phyloP scores from a whole-genome alignment of 2,113 vertebrate genomes.

The Cheilinus undulatus region DNA sequence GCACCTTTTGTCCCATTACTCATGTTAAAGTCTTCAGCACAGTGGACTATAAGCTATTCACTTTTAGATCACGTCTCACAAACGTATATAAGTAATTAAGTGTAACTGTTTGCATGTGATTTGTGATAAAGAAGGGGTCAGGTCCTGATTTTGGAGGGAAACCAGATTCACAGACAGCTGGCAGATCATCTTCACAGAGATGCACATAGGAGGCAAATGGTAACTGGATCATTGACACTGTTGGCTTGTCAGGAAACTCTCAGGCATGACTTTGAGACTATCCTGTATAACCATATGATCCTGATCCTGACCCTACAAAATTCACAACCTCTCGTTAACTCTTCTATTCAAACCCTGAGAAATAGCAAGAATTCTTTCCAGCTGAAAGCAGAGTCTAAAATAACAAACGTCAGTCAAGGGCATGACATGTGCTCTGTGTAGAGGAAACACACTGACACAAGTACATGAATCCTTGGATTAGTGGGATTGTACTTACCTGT shows the following conservation, averaged over 20 bases:
- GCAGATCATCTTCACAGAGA: slow-evolving; percentile 65
- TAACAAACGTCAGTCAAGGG: slow-evolving; percentile 47
- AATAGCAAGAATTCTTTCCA: slow-evolving; percentile 67
- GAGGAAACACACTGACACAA: slow-evolving; percentile 8
- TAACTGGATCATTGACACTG: slow-evolving; percentile 69
- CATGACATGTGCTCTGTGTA: slow-evolving; percentile 17
- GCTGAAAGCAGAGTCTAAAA: slow-evolving; percentile 50
- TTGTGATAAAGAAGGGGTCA: slow-evolving; percentile 23
- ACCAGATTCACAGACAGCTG: slow-evolving; percentile 65
- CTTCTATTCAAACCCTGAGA: slow-evolving; percentile 49
- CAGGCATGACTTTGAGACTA: slow-evolving; percentile 34
- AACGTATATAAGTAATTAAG: slow-evolving; percentile 24
- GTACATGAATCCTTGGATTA: not conserved
- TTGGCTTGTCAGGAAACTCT: slow-evolving; percentile 51
- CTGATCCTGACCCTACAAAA: slow-evolving; percentile 44
- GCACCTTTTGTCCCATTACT: slow-evolving; percentile 2
- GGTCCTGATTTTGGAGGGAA: slow-evolving; percentile 56
- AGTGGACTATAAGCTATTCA: not conserved
- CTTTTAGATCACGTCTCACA: slow-evolving; percentile 1
- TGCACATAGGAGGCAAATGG: slow-evolving; percentile 63
- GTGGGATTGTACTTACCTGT: slow-evolving; percentile 77
- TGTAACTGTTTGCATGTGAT: slow-evolving; percentile 19
- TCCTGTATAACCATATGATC: slow-evolving; percentile 59
- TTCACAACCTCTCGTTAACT: slow-evolving; percentile 64
- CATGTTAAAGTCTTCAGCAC: not conserved